Evolutionary conservation across 2,113 vertebrate genomes (phyloP).

Genomic region (Sarotherodon lohbergeri): DNA sequence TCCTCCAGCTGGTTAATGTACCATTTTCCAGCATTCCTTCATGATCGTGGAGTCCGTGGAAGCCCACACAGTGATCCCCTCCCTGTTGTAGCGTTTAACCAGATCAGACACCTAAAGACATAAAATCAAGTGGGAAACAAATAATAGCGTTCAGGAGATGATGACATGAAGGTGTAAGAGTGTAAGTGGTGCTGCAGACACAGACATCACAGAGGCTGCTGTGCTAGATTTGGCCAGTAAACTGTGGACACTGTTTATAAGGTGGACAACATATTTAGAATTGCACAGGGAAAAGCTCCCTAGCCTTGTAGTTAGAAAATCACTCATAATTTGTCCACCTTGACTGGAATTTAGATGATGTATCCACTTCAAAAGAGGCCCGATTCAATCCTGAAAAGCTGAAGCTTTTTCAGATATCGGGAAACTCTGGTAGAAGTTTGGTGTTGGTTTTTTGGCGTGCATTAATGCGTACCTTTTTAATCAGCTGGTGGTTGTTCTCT

Average conservation of each 20-base stretch:
- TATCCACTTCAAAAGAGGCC: background rate
- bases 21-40: conserved; percentile 71
- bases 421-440: background rate
- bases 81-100: conserved; percentile 71
- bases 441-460: background rate
- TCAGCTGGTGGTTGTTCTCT: conserved; percentile 68
- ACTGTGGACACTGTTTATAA: background rate
- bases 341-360: background rate
- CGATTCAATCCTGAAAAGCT: background rate
- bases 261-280: background rate
- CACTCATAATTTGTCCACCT: background rate
- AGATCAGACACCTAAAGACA: conserved; percentile 72
- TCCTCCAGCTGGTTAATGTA: conserved; percentile 45
- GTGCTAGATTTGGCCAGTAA: background rate
- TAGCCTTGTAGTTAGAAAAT: background rate
- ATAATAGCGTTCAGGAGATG: background rate
- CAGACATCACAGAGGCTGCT: background rate
- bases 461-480: conserved; percentile 68
- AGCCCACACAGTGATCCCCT: conserved; percentile 80
- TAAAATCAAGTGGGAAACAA: background rate
- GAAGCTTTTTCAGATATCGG: background rate
- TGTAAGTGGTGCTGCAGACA: background rate
- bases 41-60: conserved; percentile 62
- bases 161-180: background rate
- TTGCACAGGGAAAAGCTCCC: background rate